These are phyloP conservation scores for Austrofundulus limnaeus DNA, from an alignment of 2,113 vertebrate species.

Conservation along the genomic window DNA sequence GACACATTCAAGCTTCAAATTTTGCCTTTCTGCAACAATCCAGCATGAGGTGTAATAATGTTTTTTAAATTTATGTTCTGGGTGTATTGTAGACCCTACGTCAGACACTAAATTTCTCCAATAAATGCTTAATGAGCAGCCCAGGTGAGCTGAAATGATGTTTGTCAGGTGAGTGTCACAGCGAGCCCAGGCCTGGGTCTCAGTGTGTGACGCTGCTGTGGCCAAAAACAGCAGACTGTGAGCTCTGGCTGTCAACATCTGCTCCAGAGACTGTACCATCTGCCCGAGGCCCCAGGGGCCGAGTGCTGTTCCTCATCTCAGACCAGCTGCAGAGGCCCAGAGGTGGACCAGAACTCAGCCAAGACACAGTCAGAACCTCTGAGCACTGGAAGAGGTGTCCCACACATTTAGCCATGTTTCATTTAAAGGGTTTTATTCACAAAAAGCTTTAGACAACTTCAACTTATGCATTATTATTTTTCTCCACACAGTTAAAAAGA, in stretches of 20 bases:
- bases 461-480: background rate
- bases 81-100: too few species aligned
- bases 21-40: background rate
- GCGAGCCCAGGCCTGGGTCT: slow-evolving; percentile 49
- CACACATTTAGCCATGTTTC: slow-evolving; percentile 36
- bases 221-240: slow-evolving; percentile 65
- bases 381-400: slow-evolving; percentile 45
- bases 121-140: too few species aligned
- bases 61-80: too few species aligned
- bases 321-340: slow-evolving; percentile 69
- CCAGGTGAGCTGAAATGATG: slow-evolving; percentile 46
- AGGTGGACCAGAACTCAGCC: slow-evolving; percentile 59
- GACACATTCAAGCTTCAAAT: background rate
- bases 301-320: slow-evolving; percentile 56
- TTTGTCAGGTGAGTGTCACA: slow-evolving; percentile 70
- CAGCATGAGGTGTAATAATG: background rate
- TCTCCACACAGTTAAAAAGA: background rate
- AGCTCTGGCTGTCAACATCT: slow-evolving; percentile 78
- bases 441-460: slow-evolving; percentile 17
- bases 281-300: slow-evolving; percentile 59
- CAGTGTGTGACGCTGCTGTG: slow-evolving; percentile 35
- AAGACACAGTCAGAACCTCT: slow-evolving; percentile 49
- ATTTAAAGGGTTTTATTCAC: slow-evolving; percentile 22
- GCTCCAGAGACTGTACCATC: slow-evolving; percentile 77
- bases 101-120: too few species aligned